Evolutionary conservation across 2,888 invertebrate genomes (phyloP).

Genomic region (Bhutanitis thaidina): DNA sequence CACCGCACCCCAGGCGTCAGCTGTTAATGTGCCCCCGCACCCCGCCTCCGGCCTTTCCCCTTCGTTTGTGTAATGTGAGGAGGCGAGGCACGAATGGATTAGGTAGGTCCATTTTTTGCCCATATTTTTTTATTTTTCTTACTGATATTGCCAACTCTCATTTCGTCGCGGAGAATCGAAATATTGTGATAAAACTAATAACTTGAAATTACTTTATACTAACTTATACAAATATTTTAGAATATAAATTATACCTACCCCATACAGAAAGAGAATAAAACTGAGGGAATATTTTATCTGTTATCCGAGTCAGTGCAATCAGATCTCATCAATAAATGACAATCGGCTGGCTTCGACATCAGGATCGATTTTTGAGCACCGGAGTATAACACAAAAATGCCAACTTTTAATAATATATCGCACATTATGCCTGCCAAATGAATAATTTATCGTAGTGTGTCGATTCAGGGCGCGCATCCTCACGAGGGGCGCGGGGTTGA

Average conservation of each 20-base stretch:
- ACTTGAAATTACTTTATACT: too few relatives aligned
- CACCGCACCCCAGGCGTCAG: slow-evolving; percentile 61
- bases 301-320: slow-evolving; percentile 7
- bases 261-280: background rate
- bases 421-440: slow-evolving; percentile 77
- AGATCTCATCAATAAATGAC: slow-evolving; percentile 19
- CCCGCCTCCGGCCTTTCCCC: slow-evolving; percentile 70
- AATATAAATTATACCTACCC: too few relatives aligned
- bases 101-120: slow-evolving; percentile 25
- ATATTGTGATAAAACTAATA: too few relatives aligned
- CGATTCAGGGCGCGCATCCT: slow-evolving; percentile 49
- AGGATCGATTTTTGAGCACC: slow-evolving; percentile 51
- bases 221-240: too few relatives aligned
- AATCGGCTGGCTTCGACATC: slow-evolving; percentile 14
- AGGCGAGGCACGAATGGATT: slow-evolving; percentile 55
- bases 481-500: slow-evolving; percentile 31
- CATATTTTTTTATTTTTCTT: slow-evolving; percentile 9
- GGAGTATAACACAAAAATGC: slow-evolving; percentile 68
- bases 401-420: slow-evolving; percentile 79
- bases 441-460: slow-evolving; percentile 76
- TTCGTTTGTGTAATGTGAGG: slow-evolving; percentile 79
- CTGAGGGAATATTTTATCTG: background rate
- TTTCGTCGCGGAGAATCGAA: background rate
- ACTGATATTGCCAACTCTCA: too few relatives aligned
- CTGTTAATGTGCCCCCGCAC: slow-evolving; percentile 71